Evolutionary conservation across 2,888 invertebrate genomes (phyloP), one percentile per base, ranked within the genome.

Genomic region (Hirtodrosophila cameraria): DNA sequence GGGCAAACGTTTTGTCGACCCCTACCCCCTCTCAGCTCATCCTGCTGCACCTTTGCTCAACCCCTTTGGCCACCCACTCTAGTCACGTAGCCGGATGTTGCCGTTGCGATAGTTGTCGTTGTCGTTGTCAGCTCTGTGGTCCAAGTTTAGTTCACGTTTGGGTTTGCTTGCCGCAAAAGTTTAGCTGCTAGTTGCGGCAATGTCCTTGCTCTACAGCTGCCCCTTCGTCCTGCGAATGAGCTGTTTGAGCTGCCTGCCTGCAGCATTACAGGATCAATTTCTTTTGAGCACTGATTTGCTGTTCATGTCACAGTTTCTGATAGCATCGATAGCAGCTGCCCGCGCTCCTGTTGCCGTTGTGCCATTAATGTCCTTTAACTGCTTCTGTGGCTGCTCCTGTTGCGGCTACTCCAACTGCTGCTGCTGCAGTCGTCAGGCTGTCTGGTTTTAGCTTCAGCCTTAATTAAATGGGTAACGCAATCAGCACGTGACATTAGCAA

Each of bases 61-160:
- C 48, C 36, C 15, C 35, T 12, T 2, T n/a, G 3, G 2, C 15
- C 12, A 3, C 15, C 42, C 18, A 28, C 20, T 18, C n/a, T 33
- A 25, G 30, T 35, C 80, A 75, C 80, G 80, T 79, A 63, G 61
- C 85, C 85, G 78, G 85, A 81, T 84, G 82, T 72, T 69, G 72
- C 64, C 64, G 57, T 59, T 68, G 65, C 77, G 59, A 83, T 86
- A 79, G 86, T 71, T 78, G 83, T 72, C 80, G 71, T 61, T 80
- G 78, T 66, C 75, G 67, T 59, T 65, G 59, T 69, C 70, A 62
- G 67, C 55, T 61, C 33, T 49, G 55, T 25, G 49, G 50, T 69
- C 49, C 20, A 58, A 82, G 83, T 68, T 66, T 66, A 58, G 69
- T 73, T 58, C 73, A 72, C 64, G 71, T 65, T 58, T 55, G 74